These are phyloP conservation scores for Sminthurinus signatus DNA, from an alignment of 1,140 invertebrate species.

Conservation along the genomic window DNA sequence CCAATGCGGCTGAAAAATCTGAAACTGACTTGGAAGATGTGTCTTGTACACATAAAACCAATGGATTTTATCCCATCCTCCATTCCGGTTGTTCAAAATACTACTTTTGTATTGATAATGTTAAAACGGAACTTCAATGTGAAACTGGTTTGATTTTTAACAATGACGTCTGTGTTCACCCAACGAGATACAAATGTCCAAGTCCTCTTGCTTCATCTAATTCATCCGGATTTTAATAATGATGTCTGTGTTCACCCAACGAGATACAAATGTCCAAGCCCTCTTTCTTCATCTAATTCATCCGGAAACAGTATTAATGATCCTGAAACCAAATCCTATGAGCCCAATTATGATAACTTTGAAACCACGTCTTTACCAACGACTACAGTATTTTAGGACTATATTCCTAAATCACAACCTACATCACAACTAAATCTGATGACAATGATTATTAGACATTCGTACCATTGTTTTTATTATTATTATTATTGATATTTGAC, in stretches of 20 bases:
- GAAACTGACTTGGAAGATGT: neutral
- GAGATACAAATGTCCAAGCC: conserved; percentile 31
- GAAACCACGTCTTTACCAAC: too few relatives aligned
- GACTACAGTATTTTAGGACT: too few relatives aligned
- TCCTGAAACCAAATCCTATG: too few relatives aligned
- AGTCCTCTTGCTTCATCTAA: neutral
- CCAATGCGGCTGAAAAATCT: neutral
- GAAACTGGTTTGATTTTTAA: conserved; percentile 45
- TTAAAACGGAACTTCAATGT: conserved; percentile 45
- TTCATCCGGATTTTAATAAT: too few relatives aligned
- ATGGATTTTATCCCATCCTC: conserved; percentile 53
- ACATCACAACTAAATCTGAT: too few relatives aligned
- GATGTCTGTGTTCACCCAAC: conserved; percentile 43
- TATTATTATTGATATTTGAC: too few relatives aligned
- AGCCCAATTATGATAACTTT: too few relatives aligned
- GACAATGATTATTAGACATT: too few relatives aligned
- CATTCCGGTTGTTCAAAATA: conserved; percentile 52
- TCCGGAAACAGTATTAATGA: too few relatives aligned
- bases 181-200: conserved; percentile 29
- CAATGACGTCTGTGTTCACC: conserved; percentile 44
- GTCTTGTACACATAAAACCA: conserved; percentile 48
- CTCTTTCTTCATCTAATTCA: too few relatives aligned
- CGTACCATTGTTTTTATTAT: too few relatives aligned
- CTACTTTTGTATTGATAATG: conserved; percentile 52
- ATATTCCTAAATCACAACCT: too few relatives aligned